Evolutionary conservation across 2,888 invertebrate species (phyloP).

Genomic region (Eulithis testata): DNA sequence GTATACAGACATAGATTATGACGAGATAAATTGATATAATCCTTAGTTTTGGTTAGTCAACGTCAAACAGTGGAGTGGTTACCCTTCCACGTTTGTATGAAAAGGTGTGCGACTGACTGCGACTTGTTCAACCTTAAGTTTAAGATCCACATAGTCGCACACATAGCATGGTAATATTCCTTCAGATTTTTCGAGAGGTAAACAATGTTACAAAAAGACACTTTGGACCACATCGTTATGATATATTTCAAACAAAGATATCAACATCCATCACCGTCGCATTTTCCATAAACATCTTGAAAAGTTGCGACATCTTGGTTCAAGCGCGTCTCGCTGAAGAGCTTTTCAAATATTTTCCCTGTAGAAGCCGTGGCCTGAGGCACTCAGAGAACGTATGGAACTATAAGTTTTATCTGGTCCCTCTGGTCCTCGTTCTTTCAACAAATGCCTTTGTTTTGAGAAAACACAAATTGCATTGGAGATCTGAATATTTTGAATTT

Average conservation of each 20-base stretch:
- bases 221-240: too few species aligned
- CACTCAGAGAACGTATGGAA: slow-evolving; percentile 12
- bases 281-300: slow-evolving; percentile 16
- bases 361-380: slow-evolving; percentile 14
- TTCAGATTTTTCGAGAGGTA: too few species aligned
- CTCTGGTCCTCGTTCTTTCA: slow-evolving; percentile 17
- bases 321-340: slow-evolving; percentile 24
- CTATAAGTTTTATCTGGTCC: slow-evolving; percentile 34
- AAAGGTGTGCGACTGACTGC: too few species aligned
- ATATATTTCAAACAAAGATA: not conserved
- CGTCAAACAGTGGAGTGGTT: too few species aligned
- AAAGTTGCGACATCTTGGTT: slow-evolving; percentile 31
- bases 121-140: too few species aligned
- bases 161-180: too few species aligned
- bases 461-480: slow-evolving; percentile 14
- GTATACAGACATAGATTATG: too few species aligned
- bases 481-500: slow-evolving; percentile 1
- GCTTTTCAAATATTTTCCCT: slow-evolving; percentile 40
- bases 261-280: not conserved
- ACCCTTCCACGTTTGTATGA: too few species aligned
- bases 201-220: too few species aligned
- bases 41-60: too few species aligned
- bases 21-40: too few species aligned
- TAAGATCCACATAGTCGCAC: too few species aligned
- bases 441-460: slow-evolving; percentile 13